Conservation (phyloP, 2,797 vertebrate genomes). For the Neomorphus geoffroyi region DNA sequence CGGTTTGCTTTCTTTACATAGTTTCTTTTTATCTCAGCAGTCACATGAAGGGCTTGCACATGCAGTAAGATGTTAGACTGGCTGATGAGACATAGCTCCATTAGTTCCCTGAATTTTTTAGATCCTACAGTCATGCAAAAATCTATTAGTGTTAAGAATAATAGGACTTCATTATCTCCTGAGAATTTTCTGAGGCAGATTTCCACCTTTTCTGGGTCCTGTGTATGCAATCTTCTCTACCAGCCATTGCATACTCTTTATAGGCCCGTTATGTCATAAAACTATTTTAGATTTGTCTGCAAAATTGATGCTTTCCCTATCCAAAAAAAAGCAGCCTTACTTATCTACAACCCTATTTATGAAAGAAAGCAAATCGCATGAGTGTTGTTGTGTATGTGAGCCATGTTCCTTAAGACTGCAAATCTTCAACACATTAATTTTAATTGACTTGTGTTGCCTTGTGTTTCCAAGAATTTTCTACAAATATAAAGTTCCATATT, state of each 20-base stretch:
- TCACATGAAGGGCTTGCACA: background rate
- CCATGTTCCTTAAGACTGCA: background rate
- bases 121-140: background rate
- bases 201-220: background rate
- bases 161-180: background rate
- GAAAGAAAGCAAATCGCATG: slow-evolving; percentile 7
- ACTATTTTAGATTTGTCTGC: background rate
- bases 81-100: fast-evolving
- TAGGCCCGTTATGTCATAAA: background rate
- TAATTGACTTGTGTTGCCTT: slow-evolving; percentile 36
- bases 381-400: background rate
- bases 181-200: background rate
- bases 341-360: background rate
- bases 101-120: background rate
- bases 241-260: background rate
- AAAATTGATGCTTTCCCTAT: background rate
- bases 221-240: background rate
- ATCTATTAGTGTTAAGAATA: background rate
- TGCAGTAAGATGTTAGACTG: background rate
- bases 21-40: background rate
- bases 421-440: slow-evolving; percentile 14
- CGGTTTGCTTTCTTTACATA: background rate
- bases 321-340: background rate
- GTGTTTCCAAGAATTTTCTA: background rate
- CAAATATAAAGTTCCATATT: slow-evolving; percentile 35